Evolutionary conservation across 2,888 invertebrate genomes (phyloP).

Genomic region (Nebria salina): DNA sequence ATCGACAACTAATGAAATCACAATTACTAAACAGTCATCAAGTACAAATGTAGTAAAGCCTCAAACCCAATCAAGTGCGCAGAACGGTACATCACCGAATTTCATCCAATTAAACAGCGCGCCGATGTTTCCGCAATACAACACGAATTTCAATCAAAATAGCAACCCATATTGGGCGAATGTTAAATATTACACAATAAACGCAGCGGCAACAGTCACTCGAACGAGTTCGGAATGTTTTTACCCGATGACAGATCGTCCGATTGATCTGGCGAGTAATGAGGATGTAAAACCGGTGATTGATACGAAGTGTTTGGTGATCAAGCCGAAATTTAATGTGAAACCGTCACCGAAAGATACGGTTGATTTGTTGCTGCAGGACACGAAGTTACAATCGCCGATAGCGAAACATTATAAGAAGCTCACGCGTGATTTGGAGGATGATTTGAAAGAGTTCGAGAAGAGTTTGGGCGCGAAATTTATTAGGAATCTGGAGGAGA

Average conservation of each 20-base stretch:
- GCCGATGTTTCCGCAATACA: slow-evolving; percentile 15
- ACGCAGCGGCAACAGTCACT: slow-evolving; percentile 46
- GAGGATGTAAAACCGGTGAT: background rate
- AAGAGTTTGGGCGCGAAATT: slow-evolving; percentile 28
- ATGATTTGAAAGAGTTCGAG: slow-evolving; percentile 39
- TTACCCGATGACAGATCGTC: slow-evolving; percentile 58
- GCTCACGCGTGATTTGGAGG: slow-evolving; percentile 18
- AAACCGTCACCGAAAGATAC: background rate
- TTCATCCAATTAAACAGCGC: slow-evolving; percentile 26
- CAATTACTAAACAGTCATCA: background rate
- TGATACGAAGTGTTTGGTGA: background rate
- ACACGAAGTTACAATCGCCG: background rate
- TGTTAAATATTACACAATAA: slow-evolving; percentile 57
- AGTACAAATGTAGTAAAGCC: background rate
- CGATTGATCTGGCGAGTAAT: slow-evolving; percentile 54
- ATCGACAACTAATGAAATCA: background rate
- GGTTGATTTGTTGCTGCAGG: background rate
- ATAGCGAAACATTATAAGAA: slow-evolving; percentile 18
- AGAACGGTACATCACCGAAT: slow-evolving; percentile 3
- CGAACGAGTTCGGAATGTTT: slow-evolving; percentile 53
- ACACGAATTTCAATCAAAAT: background rate
- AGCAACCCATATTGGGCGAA: slow-evolving; percentile 50
- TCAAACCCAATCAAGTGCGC: background rate
- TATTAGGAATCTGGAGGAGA: slow-evolving; percentile 19
- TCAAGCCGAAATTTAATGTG: background rate